Base-by-base conservation (phyloP, 2,888 invertebrate species). In the Tachina lurida region DNA sequence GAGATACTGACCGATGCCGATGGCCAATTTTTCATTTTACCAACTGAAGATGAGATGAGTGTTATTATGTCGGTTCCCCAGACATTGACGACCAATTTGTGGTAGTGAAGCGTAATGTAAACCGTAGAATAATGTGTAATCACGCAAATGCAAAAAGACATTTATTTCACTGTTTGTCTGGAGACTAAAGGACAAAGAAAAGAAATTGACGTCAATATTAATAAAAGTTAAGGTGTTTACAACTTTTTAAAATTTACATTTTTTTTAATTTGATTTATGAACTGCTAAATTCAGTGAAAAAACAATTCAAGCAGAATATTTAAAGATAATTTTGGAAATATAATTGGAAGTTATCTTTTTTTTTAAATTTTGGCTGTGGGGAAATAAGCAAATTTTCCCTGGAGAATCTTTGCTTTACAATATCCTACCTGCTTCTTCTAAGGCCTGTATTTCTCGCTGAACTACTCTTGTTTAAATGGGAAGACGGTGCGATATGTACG, bases 31-130 rank as follows among this genome's bases (percentile, higher is more conserved):
- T 41, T 12, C 2, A 43, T 19, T n/a, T 39, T 9, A 22, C 39
- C 17, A 39, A 52, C 13, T 54, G 2, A 17, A 19, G 13, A 41
- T 10, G n/a, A 31, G 49, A 9, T 5, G 43, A 56, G 65, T 41
- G 5, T 13, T 54, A 54, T 60, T 12, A 31, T 31, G 43, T 43
- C 49, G 52, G 41, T 31, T 78, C 9, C 56, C 39, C n/a, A 73
- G 49, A 58, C 80, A 74, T 52, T 68, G 67, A 75, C 54, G 52
- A 54, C 52, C 81, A 81, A 68, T 74, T 81, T 74, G 81, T 19
- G 58, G 52, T 68, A 74, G 74, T 45, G 58, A 56, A 54, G 74
- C 39, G 39, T 75, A 41, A 60, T 54, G 17, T 52, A 10, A 67
- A 17, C 17, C 10, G 39, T 10, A 31, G 7, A 70, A 65, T 31